Conservation (phyloP, 2,113 vertebrate genomes). For the Burhinus bistriatus region DNA sequence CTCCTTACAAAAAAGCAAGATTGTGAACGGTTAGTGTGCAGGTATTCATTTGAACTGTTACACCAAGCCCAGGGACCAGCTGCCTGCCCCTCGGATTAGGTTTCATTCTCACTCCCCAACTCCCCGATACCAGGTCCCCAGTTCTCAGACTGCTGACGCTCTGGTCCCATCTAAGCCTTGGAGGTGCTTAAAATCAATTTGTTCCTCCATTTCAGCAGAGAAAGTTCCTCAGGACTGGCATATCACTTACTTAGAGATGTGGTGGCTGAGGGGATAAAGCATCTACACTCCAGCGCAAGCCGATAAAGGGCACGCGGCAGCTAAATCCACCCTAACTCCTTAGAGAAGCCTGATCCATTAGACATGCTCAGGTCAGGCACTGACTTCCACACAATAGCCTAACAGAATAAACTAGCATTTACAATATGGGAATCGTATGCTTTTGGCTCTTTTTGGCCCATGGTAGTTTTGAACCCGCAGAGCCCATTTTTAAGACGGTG, state of each 20-base stretch:
- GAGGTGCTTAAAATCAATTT: conserved; percentile 30
- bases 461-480: background rate
- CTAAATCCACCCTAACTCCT: background rate
- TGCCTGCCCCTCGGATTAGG: background rate
- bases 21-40: background rate
- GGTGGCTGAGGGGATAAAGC: background rate
- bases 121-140: background rate
- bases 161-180: background rate
- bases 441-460: background rate
- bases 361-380: background rate
- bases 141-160: background rate
- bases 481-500: background rate
- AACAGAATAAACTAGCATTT: background rate
- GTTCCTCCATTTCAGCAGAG: background rate
- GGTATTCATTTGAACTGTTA: background rate
- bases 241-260: background rate
- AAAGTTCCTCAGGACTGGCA: background rate
- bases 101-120: background rate
- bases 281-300: background rate
- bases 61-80: background rate
- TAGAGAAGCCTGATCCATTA: background rate
- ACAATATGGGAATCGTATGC: background rate
- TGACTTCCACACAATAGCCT: background rate
- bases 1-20: background rate
- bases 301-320: background rate